These are phyloP conservation scores for Tiaroga cobitis DNA, from an alignment of 2,797 vertebrate genomes.

Conservation along the genomic window DNA sequence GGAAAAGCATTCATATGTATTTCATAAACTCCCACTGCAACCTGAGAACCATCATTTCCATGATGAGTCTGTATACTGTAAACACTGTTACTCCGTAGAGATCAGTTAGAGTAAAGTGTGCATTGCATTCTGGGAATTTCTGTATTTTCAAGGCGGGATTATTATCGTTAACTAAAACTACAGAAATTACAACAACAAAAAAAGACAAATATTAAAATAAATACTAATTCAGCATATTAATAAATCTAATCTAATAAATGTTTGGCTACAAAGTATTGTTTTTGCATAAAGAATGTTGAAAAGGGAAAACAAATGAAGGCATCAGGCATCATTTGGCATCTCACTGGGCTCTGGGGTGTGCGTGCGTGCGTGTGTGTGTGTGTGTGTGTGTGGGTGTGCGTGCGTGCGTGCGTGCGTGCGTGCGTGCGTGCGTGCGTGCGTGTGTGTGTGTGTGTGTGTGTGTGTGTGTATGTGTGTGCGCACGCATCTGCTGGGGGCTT, in stretches of 20 bases:
- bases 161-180: neutral
- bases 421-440: neutral
- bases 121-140: neutral
- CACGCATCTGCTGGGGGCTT: neutral
- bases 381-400: neutral
- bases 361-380: neutral
- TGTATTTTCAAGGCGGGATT: neutral
- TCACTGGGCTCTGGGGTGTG: too few relatives aligned
- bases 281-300: constrained; percentile 4
- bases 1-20: constrained; percentile 20
- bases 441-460: neutral
- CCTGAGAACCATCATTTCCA: neutral
- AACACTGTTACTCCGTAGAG: neutral
- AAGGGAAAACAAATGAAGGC: neutral
- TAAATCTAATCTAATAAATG: too few relatives aligned
- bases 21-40: neutral
- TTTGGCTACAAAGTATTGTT: neutral
- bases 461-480: too few relatives aligned
- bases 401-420: neutral
- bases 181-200: neutral
- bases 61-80: neutral
- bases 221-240: neutral
- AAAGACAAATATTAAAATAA: too few relatives aligned
- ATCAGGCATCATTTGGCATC: neutral
- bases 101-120: neutral